Percentiles rank a stretch among this genome's conserved stretches.
These are phyloP conservation scores for Dendrolimus pini DNA, from an alignment of 2,888 invertebrate species.

Conservation along the genomic window DNA sequence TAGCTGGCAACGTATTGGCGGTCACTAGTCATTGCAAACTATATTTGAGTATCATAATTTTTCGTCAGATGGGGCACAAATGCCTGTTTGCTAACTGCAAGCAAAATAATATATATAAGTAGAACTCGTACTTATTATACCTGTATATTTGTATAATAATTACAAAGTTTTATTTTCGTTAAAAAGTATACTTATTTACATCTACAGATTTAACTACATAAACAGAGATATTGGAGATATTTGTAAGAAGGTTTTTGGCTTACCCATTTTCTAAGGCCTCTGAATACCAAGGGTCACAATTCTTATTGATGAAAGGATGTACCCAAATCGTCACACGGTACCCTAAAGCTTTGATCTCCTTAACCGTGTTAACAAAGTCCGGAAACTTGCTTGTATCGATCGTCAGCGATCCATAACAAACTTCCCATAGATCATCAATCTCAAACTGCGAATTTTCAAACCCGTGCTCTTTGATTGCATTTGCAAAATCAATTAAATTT, in stretches of 20 bases:
- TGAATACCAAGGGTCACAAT: constrained; percentile 78
- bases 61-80: too few species aligned
- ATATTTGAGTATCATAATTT: too few species aligned
- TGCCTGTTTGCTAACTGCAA: too few species aligned
- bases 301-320: constrained; percentile 89
- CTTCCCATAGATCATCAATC: constrained; percentile 93
- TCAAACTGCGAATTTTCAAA: constrained; percentile 86
- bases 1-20: too few species aligned
- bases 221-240: neutral
- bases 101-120: too few species aligned
- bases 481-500: constrained; percentile 79
- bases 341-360: constrained; percentile 77
- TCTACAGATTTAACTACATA: neutral
- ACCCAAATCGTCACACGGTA: constrained; percentile 89
- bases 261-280: constrained; percentile 76
- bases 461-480: constrained; percentile 78
- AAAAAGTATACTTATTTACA: neutral
- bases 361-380: constrained; percentile 77
- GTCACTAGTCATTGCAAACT: too few species aligned
- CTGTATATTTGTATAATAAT: too few species aligned
- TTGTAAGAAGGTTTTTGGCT: constrained; percentile 13
- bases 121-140: too few species aligned
- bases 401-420: constrained; percentile 86
- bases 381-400: constrained; percentile 85
- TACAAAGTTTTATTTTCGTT: neutral